Percentiles rank a stretch among this genome's conserved stretches.
Evolutionary conservation across 2,797 vertebrate genomes (phyloP).

Genomic region (Mormyrops boulengeri): DNA sequence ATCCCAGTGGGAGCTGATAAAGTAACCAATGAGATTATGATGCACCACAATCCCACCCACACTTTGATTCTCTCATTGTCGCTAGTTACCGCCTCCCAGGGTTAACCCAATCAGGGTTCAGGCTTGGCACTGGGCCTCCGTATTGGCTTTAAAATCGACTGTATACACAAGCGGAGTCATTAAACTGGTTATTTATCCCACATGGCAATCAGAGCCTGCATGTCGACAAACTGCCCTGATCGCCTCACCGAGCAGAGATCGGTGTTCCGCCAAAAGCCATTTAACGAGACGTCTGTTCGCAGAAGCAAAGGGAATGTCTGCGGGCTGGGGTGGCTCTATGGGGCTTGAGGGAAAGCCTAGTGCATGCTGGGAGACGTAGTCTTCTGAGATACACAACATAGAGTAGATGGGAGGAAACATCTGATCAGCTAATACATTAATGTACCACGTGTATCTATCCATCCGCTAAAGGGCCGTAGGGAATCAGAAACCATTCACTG

Average conservation of each 20-base stretch:
- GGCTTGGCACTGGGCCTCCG: not conserved
- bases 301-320: not conserved
- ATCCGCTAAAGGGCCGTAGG: not conserved
- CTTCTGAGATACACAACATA: not conserved
- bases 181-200: constrained; percentile 6
- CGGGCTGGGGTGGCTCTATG: not conserved
- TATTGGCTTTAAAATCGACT: not conserved
- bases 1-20: not conserved
- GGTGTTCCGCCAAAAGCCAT: not conserved
- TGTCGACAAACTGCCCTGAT: constrained; percentile 7
- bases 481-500: not conserved
- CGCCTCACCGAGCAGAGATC: not conserved
- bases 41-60: not conserved
- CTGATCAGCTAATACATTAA: not conserved
- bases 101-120: not conserved
- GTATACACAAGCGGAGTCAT: not conserved
- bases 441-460: not conserved
- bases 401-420: not conserved
- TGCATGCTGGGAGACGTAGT: not conserved
- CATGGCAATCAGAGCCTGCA: not conserved
- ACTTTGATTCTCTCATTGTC: not conserved
- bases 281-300: not conserved
- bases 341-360: not conserved
- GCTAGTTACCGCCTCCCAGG: not conserved
- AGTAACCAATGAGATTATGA: not conserved